Percentiles rank a stretch among this genome's conserved stretches.
Conservation (phyloP, 2,888 invertebrate species). For the Sepioteuthis lessoniana region DNA sequence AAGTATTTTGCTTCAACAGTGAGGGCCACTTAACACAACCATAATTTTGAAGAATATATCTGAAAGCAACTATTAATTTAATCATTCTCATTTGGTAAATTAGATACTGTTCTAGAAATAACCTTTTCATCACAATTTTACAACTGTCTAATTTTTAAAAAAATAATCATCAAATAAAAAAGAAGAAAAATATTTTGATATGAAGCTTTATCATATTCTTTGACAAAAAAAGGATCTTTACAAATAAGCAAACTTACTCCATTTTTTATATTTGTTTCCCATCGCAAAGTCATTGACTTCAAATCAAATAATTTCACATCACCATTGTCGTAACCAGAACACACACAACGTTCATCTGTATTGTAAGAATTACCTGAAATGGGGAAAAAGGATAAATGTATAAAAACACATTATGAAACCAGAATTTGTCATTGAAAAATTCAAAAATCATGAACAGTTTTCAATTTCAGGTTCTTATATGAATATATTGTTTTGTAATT, state of each 20-base stretch:
- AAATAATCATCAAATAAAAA: too few species aligned
- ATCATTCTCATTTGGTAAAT: too few species aligned
- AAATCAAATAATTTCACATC: constrained; percentile 95
- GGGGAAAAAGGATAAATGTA: neutral
- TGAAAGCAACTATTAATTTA: too few species aligned
- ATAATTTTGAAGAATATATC: too few species aligned
- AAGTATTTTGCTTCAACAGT: too few species aligned
- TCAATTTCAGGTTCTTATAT: constrained; percentile 48
- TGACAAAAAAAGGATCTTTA: neutral
- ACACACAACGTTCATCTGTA: constrained; percentile 87
- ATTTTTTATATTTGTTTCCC: constrained; percentile 94
- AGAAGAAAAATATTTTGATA: too few species aligned
- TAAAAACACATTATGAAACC: neutral
- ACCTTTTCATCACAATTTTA: too few species aligned
- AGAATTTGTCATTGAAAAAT: neutral
- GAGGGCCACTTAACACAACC: too few species aligned
- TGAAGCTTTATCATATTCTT: neutral
- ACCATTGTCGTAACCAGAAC: constrained; percentile 96
- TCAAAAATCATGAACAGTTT: neutral
- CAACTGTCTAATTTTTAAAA: too few species aligned
- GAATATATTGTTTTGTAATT: constrained; percentile 50
- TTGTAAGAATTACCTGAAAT: constrained; percentile 86
- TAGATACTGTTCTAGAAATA: too few species aligned
- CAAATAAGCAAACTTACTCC: constrained; percentile 77
- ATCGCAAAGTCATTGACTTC: constrained; percentile 85